Conservation (phyloP, 2,888 invertebrate species). For the Parasteatoda lunata region DNA sequence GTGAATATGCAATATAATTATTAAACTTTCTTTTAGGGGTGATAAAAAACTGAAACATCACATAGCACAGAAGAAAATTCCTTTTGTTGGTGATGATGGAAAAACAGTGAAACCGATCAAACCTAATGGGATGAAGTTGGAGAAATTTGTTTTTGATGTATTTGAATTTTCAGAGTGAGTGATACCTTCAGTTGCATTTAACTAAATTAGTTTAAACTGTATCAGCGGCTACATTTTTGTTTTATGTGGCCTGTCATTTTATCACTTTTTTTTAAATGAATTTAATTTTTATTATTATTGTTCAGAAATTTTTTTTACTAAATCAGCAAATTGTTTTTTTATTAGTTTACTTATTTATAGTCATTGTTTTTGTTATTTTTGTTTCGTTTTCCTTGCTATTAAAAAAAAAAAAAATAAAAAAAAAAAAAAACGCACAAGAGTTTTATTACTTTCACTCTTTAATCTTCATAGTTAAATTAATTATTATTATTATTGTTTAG, state of each 20-base stretch:
- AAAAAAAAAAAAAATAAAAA: too few species aligned
- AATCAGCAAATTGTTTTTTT: too few species aligned
- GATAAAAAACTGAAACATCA: conserved; percentile 90
- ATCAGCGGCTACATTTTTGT: neutral
- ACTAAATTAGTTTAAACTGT: neutral
- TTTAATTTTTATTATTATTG: neutral
- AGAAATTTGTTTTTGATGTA: conserved; percentile 99
- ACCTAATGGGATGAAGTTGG: conserved; percentile 98
- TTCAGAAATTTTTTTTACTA: too few species aligned
- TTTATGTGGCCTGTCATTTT: neutral
- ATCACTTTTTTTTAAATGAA: neutral
- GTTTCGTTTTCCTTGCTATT: too few species aligned
- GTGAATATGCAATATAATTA: neutral
- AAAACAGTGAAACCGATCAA: conserved; percentile 83
- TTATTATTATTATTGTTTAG: too few species aligned
- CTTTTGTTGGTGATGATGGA: conserved; percentile 84
- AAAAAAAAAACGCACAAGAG: too few species aligned
- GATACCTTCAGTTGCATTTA: neutral
- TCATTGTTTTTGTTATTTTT: too few species aligned
- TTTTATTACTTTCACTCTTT: too few species aligned
- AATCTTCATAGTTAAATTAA: too few species aligned
- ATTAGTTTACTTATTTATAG: too few species aligned
- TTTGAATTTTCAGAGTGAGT: conserved; percentile 89
- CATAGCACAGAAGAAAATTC: conserved; percentile 97
- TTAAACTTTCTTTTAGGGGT: conserved; percentile 70